A percentile compares a stretch with the other conserved stretches of the same genome.
phyloP scores from a whole-genome alignment of 2,888 invertebrate species.

The Holacanthella duospinosa region DNA sequence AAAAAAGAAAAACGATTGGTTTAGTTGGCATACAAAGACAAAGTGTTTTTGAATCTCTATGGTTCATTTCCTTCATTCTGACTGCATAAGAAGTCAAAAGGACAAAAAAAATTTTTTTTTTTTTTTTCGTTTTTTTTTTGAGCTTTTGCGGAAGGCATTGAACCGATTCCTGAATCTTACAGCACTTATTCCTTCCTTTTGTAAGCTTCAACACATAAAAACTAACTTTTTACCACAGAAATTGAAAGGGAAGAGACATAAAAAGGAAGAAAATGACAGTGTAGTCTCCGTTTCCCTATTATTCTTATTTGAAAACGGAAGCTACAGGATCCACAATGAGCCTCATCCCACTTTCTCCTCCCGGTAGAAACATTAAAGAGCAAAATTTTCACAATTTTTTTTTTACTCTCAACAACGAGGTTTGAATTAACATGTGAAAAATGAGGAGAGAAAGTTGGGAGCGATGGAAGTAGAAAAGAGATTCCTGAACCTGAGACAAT shows the following conservation, averaged over 20 bases:
- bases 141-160: neutral
- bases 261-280: neutral
- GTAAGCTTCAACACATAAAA: neutral
- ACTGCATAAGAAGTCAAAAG: neutral
- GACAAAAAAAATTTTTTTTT: neutral
- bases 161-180: neutral
- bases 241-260: neutral
- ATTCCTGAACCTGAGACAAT: neutral
- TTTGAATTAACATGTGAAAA: too few species aligned
- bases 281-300: too few species aligned
- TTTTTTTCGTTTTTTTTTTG: neutral
- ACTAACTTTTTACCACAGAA: neutral
- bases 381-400: too few species aligned
- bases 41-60: neutral
- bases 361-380: too few species aligned
- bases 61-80: neutral
- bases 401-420: too few species aligned
- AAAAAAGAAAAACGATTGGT: neutral
- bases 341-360: too few species aligned
- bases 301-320: too few species aligned
- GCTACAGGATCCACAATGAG: too few species aligned
- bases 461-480: too few species aligned
- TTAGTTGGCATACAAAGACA: neutral
- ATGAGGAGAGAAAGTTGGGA: too few species aligned
- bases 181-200: neutral